Evolutionary conservation across 2,888 invertebrate genomes (phyloP).

Genomic region (Heliconius ismenius): DNA sequence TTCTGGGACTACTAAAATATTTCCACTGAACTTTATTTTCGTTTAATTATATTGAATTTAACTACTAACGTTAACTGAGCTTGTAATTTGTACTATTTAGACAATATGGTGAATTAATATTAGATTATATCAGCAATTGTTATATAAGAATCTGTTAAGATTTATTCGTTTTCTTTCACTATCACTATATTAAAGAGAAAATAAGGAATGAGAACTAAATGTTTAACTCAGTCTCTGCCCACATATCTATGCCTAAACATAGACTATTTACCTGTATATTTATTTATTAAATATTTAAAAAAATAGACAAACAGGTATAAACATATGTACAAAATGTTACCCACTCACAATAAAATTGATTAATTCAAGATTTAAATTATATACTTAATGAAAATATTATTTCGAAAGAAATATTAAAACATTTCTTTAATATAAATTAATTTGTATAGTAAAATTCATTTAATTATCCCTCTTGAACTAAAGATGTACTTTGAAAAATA

Average conservation of each 20-base stretch:
- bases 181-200: not conserved
- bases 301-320: too few relatives aligned
- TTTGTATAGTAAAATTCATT: not conserved
- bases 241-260: too few relatives aligned
- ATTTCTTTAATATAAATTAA: not conserved
- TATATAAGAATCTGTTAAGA: not conserved
- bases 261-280: too few relatives aligned
- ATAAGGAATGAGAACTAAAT: not conserved
- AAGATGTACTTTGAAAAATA: not conserved
- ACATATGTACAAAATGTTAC: too few relatives aligned
- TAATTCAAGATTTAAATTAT: too few relatives aligned
- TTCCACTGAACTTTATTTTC: not conserved
- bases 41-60: not conserved
- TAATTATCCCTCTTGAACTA: not conserved
- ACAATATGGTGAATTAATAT: not conserved
- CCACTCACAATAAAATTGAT: too few relatives aligned
- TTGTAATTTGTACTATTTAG: not conserved
- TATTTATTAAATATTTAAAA: too few relatives aligned
- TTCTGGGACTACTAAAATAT: slow-evolving; percentile 7
- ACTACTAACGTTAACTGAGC: not conserved
- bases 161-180: not conserved
- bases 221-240: not conserved
- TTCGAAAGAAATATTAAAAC: not conserved
- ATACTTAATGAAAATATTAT: not conserved
- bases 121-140: not conserved